Base-by-base conservation (phyloP, 2,888 invertebrate genomes). In the Lapara coniferarum region DNA sequence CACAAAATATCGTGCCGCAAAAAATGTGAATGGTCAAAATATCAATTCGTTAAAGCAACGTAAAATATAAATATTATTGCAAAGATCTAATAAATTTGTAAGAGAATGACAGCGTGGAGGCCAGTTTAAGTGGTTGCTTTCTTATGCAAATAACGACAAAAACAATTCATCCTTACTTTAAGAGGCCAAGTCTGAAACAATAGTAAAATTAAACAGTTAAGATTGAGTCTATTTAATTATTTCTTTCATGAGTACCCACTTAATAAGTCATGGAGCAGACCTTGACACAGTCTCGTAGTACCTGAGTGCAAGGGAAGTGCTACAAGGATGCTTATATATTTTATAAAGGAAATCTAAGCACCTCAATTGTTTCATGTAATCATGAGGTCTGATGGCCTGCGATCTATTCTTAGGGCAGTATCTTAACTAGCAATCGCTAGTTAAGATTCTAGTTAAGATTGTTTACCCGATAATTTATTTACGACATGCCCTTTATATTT, bases 201-300 rank as follows among this genome's bases (percentile, higher is more conserved):
- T 89, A 81, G 85, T 84, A 77, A 86, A 85, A 82, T 83, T 81
- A 79, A 83, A 80, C 83, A 80, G 77, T 79, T 81, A 82, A 85
- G 83, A 87, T 87, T 79, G 82, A 84, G 82, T 84, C 78, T 83
- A 80, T 85, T 85, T 84, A 85, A 85, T 84, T 83, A 87, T 84
- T 85, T 81, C 79, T 83, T 88, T 82, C 81, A 84, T 82, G 81
- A 81, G 77, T 86, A 83, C 81, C 83, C 81, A 83, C 81, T 83
- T 82, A 82, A 83, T 82, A 81, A 82, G 79, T 79, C 75, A 80
- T 77, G 74, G 77, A 78, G 75, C 70, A 75, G 74, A 71, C 90
- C 90, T 87, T 91, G 91, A 85, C 91, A 86, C 76, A 86, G 83
- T 89, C 80, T 79, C 75, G 74, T 77, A 72, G 73, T 80, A 77